A percentile compares a stretch with the other conserved stretches of the same genome.
Evolutionary conservation across 30 jellyfish, hydroid and myxozoan genomes (phyloP).

Genomic region (Catostylus mosaicus): DNA sequence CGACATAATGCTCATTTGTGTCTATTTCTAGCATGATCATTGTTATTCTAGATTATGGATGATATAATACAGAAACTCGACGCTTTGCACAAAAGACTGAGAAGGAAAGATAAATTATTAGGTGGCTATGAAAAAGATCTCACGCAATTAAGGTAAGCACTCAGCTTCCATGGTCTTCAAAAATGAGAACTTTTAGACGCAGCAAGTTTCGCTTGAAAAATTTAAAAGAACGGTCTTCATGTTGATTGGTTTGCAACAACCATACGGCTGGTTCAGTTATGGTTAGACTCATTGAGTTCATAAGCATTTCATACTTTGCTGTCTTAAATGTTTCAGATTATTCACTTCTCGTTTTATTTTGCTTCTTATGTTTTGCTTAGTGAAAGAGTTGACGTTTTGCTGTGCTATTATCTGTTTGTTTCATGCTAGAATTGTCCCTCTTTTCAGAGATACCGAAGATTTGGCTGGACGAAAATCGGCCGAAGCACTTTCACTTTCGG

Average conservation of each 20-base stretch:
- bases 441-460: slow-evolving; percentile 71
- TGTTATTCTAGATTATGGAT: slow-evolving; percentile 38
- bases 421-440: not conserved
- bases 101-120: slow-evolving; percentile 63
- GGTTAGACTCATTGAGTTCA: no score
- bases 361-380: no score
- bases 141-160: slow-evolving; percentile 68
- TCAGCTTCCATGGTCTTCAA: not conserved
- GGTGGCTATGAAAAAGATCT: slow-evolving; percentile 84
- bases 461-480: slow-evolving; percentile 86
- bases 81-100: slow-evolving; percentile 52
- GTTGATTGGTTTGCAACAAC: no score
- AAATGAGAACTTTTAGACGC: not conserved
- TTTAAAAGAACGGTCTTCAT: no score
- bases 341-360: no score
- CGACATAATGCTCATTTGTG: no score
- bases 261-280: no score
- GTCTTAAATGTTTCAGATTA: no score
- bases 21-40: not conserved
- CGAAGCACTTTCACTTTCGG: slow-evolving; percentile 69
- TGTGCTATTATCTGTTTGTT: no score
- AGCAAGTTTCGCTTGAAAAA: no score
- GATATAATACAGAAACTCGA: slow-evolving; percentile 32
- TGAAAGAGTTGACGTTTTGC: no score
- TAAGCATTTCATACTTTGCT: no score